Evolutionary conservation across 1,140 invertebrate genomes (phyloP).

Genomic region (Brachionus angularis): DNA sequence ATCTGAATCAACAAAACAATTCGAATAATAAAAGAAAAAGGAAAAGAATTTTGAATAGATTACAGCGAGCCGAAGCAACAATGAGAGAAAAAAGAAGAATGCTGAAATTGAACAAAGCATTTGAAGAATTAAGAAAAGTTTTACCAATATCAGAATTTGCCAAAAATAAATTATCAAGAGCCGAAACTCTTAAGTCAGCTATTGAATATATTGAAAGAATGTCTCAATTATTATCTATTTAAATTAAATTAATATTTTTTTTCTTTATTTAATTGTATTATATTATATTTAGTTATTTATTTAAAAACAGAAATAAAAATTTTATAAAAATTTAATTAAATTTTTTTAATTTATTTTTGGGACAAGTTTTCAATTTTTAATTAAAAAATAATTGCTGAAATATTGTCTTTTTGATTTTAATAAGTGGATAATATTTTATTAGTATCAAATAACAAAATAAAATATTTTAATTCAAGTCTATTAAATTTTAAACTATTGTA

Average conservation of each 20-base stretch:
- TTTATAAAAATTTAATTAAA: too few species aligned
- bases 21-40: conserved; percentile 11
- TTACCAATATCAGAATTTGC: conserved; percentile 36
- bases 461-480: too few species aligned
- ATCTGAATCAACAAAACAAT: too few species aligned
- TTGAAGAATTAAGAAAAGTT: conserved; percentile 44
- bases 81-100: conserved; percentile 42
- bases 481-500: too few species aligned
- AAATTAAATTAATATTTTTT: background rate
- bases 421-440: too few species aligned
- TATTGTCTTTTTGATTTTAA: too few species aligned
- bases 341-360: too few species aligned
- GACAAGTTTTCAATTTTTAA: too few species aligned
- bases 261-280: background rate
- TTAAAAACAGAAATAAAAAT: conserved; percentile 13
- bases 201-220: conserved; percentile 43
- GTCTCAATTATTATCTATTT: conserved; percentile 21
- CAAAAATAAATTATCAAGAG: conserved; percentile 41
- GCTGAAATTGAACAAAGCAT: conserved; percentile 42
- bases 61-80: conserved; percentile 42
- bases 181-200: conserved; percentile 40
- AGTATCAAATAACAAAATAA: too few species aligned
- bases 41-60: conserved; percentile 29
- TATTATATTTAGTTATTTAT: conserved; percentile 15
- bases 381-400: too few species aligned